Evolutionary conservation across 2,888 invertebrate genomes (phyloP), one percentile per base, ranked within the genome.

Genomic region (Trachelus iudaicus): DNA sequence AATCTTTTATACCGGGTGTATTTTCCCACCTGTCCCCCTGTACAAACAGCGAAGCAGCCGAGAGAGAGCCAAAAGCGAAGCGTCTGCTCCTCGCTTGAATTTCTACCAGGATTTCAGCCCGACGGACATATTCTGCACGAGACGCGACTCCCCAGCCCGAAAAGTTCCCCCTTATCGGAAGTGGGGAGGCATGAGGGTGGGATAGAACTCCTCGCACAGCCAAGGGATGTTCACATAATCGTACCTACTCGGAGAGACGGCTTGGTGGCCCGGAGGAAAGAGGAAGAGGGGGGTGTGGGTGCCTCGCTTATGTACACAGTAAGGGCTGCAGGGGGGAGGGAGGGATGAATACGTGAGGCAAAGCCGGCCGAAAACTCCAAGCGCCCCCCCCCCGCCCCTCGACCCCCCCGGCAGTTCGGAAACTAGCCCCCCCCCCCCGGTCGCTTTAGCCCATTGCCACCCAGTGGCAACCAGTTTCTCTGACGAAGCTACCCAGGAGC

Each of bases 401-500:
- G 33, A 6, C 11, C 15, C 11, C 71, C 31, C 31, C 3, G 33
- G 1, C 31, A 71, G 12, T 71, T 71, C 11, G 71, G 40, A 56
- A 56, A 56, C 40, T 23, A 23, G 9, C 23, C 6, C 40, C 35
- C 9, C 30, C 31, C 0, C 3, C 12, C 2, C 40, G n/a, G n/a
- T n/a, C n/a, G 56, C 23, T 56, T 56, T 23, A 23, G 9, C 56
- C 34, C 12, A 13, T 9, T 71, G 33, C 31, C 31, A 71, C 31
- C 34, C 71, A 31, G 69, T 33, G 30, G 33, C 30, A 30, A 33
- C 33, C 69, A 30, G 23, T 31, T 34, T 71, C 33, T 11, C 71
- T 71, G 23, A 34, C 31, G 33, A 33, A 69, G 68, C 81, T 83
- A 83, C 80, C 85, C 56, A 2, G 56, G 12, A 56, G 9, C 73